Evolutionary conservation across 1,140 invertebrate genomes (phyloP).

Genomic region (Medauroidea extradentata): DNA sequence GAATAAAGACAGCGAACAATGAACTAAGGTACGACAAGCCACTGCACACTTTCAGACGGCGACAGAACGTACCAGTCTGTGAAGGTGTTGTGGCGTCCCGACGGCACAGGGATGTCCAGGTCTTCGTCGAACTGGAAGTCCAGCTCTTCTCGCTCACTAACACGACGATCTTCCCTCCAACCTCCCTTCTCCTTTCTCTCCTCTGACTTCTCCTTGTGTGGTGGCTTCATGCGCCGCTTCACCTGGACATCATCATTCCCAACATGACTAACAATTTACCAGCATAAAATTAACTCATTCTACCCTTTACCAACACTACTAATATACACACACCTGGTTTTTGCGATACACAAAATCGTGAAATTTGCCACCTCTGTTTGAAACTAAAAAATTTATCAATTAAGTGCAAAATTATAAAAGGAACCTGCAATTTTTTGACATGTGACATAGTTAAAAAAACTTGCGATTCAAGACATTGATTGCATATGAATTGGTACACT

Average conservation of each 20-base stretch:
- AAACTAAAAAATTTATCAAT: constrained; percentile 6
- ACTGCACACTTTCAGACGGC: too few species aligned
- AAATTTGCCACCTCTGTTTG: too few species aligned
- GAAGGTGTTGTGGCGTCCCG: constrained; percentile 77
- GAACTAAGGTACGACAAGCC: too few species aligned
- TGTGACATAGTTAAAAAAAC: too few species aligned
- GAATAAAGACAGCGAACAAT: too few species aligned
- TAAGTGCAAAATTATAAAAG: too few species aligned
- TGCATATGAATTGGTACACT: too few species aligned
- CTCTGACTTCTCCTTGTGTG: constrained; percentile 41
- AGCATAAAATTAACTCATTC: background rate
- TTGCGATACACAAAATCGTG: background rate
- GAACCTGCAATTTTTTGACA: too few species aligned
- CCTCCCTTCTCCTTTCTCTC: constrained; percentile 16
- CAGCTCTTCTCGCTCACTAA: constrained; percentile 74
- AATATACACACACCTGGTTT: background rate
- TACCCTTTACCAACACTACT: background rate
- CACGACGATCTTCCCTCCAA: constrained; percentile 21
- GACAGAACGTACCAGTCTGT: constrained; percentile 59
- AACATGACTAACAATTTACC: background rate
- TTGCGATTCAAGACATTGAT: too few species aligned
- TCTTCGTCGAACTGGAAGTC: constrained; percentile 98
- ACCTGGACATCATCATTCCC: constrained; percentile 35
- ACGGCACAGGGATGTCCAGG: constrained; percentile 65
- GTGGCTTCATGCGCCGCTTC: constrained; percentile 47